Conservation (phyloP, 64 coral and sea anemone genomes). For the Pocillopora verrucosa region DNA sequence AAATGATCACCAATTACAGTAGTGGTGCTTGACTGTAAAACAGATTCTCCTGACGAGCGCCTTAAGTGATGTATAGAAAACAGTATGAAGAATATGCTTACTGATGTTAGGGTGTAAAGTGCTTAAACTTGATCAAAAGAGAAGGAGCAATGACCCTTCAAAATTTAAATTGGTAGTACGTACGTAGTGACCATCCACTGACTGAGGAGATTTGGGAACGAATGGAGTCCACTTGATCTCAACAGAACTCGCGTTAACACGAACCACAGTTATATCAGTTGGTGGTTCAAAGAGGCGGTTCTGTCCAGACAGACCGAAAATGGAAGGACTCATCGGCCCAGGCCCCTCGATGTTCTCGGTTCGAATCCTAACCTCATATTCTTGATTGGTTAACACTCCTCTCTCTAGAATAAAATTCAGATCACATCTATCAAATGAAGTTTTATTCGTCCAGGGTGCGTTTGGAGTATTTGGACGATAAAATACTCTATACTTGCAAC, state of each 20-base stretch:
- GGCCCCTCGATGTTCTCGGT: background rate
- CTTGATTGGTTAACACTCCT: background rate
- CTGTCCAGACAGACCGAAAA: conserved; percentile 49
- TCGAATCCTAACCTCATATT: conserved; percentile 13
- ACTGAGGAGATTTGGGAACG: background rate
- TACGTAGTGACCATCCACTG: conserved; percentile 31
- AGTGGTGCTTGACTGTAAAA: too few species aligned
- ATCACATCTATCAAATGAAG: background rate
- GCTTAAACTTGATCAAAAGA: background rate
- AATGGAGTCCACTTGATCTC: conserved; percentile 2
- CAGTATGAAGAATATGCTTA: too few species aligned
- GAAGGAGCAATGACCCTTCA: background rate
- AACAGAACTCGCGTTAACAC: conserved; percentile 14
- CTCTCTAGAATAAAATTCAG: background rate
- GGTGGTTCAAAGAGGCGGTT: background rate
- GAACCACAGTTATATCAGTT: background rate
- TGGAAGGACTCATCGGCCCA: conserved; percentile 35
- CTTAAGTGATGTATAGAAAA: too few species aligned
- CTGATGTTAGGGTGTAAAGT: background rate
- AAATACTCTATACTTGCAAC: background rate
- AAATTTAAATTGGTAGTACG: background rate
- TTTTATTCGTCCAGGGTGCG: background rate
- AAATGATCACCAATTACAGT: too few species aligned
- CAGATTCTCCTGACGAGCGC: too few species aligned
- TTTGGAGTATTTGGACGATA: background rate